Evolutionary conservation across 2,113 vertebrate species (phyloP).

Genomic region (Mus pahari): DNA sequence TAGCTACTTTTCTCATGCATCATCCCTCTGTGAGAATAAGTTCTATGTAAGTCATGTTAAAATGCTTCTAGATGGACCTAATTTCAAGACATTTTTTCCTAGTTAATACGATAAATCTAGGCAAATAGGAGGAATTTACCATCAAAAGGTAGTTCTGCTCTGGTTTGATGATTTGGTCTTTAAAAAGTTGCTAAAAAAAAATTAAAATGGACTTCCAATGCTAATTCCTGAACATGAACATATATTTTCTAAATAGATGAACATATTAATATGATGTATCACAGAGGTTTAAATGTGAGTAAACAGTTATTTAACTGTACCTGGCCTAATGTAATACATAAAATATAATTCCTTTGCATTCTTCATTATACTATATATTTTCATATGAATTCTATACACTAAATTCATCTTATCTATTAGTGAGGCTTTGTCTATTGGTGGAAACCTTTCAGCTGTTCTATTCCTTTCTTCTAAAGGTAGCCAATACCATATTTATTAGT

Average conservation of each 20-base stretch:
- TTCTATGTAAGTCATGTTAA: slow-evolving; percentile 8
- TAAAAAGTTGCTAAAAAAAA: not conserved
- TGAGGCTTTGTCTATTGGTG: not conserved
- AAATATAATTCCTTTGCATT: not conserved
- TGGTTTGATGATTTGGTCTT: not conserved
- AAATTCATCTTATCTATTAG: not conserved
- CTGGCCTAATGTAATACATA: not conserved
- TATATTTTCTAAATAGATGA: not conserved
- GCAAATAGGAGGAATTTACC: not conserved
- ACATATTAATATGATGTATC: slow-evolving; percentile 3
- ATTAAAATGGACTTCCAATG: not conserved
- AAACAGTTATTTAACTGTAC: not conserved
- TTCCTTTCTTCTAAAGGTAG: not conserved
- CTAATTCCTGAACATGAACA: not conserved
- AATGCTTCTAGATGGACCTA: slow-evolving; percentile 35
- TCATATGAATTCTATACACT: not conserved
- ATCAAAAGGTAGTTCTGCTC: not conserved
- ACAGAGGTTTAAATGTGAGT: not conserved
- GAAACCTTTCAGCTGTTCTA: not conserved
- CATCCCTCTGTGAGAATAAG: slow-evolving; percentile 43
- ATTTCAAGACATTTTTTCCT: not conserved
- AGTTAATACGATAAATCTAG: not conserved
- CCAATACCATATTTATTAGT: not conserved
- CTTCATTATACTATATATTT: not conserved
- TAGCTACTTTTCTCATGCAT: slow-evolving; percentile 58